Percentiles rank a stretch among this genome's conserved stretches.
These are phyloP conservation scores for Pelodytes ibericus DNA, from an alignment of 2,797 vertebrate species.

Conservation along the genomic window DNA sequence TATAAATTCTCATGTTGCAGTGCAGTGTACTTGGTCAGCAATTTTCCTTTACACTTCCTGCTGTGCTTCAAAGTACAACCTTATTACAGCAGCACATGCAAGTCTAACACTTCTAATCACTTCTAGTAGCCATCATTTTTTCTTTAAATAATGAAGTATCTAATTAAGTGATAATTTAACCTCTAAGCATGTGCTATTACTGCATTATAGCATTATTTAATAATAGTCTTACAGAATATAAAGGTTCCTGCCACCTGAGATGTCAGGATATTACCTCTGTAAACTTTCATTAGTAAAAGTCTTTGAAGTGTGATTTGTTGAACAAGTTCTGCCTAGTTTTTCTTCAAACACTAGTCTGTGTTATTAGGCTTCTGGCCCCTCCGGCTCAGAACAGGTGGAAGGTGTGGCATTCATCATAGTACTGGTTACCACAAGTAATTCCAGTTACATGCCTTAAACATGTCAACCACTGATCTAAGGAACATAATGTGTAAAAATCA, in stretches of 20 bases:
- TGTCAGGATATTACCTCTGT: not conserved
- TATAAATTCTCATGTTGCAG: no score
- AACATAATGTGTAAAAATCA: constrained; percentile 1
- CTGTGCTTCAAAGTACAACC: not conserved
- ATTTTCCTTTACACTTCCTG: no score
- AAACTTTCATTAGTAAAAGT: not conserved
- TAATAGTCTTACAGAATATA: not conserved
- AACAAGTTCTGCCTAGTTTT: constrained; percentile 36
- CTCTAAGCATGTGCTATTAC: not conserved
- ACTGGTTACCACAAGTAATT: not conserved
- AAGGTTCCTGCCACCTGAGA: not conserved
- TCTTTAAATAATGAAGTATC: not conserved
- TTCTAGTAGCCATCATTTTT: not conserved
- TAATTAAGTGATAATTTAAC: not conserved
- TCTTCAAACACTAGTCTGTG: constrained; percentile 4
- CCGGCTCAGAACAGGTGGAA: constrained; percentile 13
- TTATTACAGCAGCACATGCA: not conserved
- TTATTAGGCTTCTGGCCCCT: constrained; percentile 14
- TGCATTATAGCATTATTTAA: not conserved
- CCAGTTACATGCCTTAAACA: not conserved
- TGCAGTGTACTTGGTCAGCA: no score
- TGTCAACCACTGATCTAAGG: not conserved
- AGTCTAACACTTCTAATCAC: not conserved
- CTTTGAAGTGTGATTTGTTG: constrained; percentile 41
- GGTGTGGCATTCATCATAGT: constrained; percentile 24